Percentiles rank a stretch among this genome's conserved stretches.
These are phyloP conservation scores for Mesorhabditis sp. DNA, from an alignment of 2,888 invertebrate species.

Conservation along the genomic window DNA sequence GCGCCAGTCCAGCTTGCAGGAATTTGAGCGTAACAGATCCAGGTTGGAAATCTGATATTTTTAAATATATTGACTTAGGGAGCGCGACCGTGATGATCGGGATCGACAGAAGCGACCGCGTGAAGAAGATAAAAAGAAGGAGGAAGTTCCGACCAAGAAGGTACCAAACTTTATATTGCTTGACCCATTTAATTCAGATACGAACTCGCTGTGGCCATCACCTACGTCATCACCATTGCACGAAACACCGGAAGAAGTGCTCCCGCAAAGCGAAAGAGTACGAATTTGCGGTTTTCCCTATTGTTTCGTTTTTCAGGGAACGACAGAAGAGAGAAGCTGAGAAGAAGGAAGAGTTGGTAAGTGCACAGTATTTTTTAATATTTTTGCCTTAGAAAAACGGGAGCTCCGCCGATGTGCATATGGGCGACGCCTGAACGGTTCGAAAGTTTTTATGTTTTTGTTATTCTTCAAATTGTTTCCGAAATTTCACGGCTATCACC, in stretches of 20 bases:
- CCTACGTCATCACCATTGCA: conserved; percentile 54
- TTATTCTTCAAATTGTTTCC: no score
- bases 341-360: conserved; percentile 1
- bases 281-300: conserved; percentile 7
- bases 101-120: background rate
- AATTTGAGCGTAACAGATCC: conserved; percentile 18
- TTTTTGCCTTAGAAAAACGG: background rate
- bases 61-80: conserved; percentile 7
- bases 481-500: no score
- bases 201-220: conserved; percentile 47
- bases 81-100: background rate
- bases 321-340: conserved; percentile 7
- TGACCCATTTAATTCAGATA: background rate
- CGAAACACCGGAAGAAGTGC: conserved; percentile 50
- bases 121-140: conserved; percentile 3
- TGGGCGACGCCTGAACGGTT: background rate
- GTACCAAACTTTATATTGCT: conserved; percentile 7
- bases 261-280: conserved; percentile 49
- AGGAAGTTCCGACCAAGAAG: conserved; percentile 7
- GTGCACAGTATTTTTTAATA: background rate
- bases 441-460: no score
- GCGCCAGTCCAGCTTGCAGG: conserved; percentile 27
- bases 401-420: background rate
- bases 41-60: background rate
- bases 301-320: conserved; percentile 9